Base-by-base conservation (phyloP, 2,797 vertebrate genomes). In the Muraenolepis orangiensis region DNA sequence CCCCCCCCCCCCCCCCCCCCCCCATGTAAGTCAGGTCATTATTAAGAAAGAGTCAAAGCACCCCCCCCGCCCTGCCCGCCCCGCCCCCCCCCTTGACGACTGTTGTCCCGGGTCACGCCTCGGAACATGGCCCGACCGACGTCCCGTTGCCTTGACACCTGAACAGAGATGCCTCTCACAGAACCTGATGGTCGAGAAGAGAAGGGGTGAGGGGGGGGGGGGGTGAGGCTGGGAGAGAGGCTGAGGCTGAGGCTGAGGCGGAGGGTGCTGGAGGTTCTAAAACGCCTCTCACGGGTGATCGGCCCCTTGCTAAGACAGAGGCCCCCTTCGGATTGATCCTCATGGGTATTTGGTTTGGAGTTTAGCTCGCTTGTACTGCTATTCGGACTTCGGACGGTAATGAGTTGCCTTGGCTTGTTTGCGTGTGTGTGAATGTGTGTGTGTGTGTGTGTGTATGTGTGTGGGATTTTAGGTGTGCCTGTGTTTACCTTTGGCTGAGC, bases 321-420 rank as follows among this genome's bases (percentile, higher is more conserved):
- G 40, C 34, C 4, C 12, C 26, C 7, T 16, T 26, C 73, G 79
- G 77, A 83, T 85, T 81, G 87, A 80, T 87, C 78, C 76, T 81
- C 85, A 74, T 40, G 36, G 78, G 77, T 77, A 80, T 90, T 87
- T 85, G 86, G 82, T 87, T 87, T n/a, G n/a, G 46, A 72, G 69
- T 81, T 75, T 80, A 34, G 16, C 71, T 69, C 3, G 51, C 77
- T 26, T 30, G 1, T 64, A 72, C 46, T 64, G 70, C 46, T 32
- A 46, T 40, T 30, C 71, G 69, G n/a, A 32, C 38, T 71, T 70
- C 31, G n/a, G 51, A 74, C 23, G 5, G 72, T n/a, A n/a, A n/a
- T n/a, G n/a, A n/a, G n/a, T n/a, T n/a, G n/a, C n/a, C n/a, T n/a
- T n/a, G n/a, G n/a, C n/a, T n/a, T 20, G 42, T 20, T 16, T 51